These are phyloP conservation scores for Catharus ustulatus DNA, from an alignment of 2,797 vertebrate species.

Conservation along the genomic window DNA sequence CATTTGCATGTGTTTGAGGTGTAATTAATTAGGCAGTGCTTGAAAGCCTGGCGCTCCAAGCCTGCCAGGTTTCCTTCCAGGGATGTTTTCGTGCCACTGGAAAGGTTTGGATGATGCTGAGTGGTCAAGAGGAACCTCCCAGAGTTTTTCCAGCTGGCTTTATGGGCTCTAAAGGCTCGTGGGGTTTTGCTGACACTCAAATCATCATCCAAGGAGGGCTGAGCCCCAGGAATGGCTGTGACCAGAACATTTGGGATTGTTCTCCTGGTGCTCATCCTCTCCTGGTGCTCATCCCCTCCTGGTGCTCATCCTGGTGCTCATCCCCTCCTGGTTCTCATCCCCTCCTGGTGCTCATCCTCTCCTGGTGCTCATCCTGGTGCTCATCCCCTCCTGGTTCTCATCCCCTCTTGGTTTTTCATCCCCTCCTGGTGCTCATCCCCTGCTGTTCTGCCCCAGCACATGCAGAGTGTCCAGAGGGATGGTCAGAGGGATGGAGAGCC, in stretches of 20 bases:
- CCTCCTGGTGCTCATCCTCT: too few relatives aligned
- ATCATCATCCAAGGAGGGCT: accelerated
- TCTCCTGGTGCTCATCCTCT: background rate
- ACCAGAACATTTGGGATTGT: accelerated
- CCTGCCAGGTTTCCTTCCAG: background rate
- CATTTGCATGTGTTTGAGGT: background rate
- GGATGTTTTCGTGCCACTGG: accelerated
- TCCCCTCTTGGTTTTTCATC: too few relatives aligned
- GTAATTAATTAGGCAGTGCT: background rate
- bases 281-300: background rate
- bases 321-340: too few relatives aligned
- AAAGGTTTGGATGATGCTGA: background rate
- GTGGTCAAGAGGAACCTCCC: background rate
- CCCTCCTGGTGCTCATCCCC: background rate
- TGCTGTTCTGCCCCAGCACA: background rate
- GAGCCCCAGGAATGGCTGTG: background rate
- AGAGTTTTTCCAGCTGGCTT: accelerated
- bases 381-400: too few relatives aligned
- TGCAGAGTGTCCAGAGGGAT: background rate
- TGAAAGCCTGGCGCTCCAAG: background rate
- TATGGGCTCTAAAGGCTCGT: accelerated
- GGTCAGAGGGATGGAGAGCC: background rate
- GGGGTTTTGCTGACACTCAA: background rate
- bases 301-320: too few relatives aligned
- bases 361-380: too few relatives aligned